phyloP scores from a whole-genome alignment of 2,113 vertebrate species.

The Centrocercus urophasianus region DNA sequence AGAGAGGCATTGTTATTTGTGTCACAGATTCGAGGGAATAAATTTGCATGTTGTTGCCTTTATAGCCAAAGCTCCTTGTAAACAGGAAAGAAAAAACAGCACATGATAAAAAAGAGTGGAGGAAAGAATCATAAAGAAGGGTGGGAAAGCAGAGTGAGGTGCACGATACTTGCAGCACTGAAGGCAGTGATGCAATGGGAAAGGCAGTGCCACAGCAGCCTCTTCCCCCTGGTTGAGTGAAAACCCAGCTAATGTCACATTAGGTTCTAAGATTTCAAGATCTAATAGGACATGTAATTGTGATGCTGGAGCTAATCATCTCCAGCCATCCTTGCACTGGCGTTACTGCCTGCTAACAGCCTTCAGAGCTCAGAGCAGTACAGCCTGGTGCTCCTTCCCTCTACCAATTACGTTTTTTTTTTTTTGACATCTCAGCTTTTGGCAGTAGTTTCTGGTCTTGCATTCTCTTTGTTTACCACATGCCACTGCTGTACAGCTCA shows the following conservation, averaged over 20 bases:
- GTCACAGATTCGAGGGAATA: fast-evolving
- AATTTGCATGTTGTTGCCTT: neutral
- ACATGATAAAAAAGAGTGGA: fast-evolving
- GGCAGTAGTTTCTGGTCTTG: neutral
- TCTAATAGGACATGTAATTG: neutral
- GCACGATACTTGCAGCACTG: fast-evolving
- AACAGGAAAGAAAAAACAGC: fast-evolving
- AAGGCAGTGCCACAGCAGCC: fast-evolving
- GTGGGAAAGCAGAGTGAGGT: neutral
- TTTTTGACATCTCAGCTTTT: neutral
- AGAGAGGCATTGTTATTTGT: fast-evolving
- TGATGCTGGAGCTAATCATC: neutral
- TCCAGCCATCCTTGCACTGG: neutral
- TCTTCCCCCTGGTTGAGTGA: neutral
- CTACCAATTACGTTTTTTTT: neutral
- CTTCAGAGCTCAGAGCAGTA: fast-evolving
- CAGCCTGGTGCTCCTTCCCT: neutral
- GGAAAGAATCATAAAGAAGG: fast-evolving
- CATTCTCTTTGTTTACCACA: fast-evolving
- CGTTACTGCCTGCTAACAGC: neutral
- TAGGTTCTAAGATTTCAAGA: neutral
- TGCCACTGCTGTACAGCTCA: neutral
- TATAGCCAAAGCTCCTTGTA: fast-evolving
- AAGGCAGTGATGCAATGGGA: fast-evolving
- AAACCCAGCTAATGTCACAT: fast-evolving